Conservation (phyloP, 2,113 vertebrate genomes). For the Trichechus manatus region DNA sequence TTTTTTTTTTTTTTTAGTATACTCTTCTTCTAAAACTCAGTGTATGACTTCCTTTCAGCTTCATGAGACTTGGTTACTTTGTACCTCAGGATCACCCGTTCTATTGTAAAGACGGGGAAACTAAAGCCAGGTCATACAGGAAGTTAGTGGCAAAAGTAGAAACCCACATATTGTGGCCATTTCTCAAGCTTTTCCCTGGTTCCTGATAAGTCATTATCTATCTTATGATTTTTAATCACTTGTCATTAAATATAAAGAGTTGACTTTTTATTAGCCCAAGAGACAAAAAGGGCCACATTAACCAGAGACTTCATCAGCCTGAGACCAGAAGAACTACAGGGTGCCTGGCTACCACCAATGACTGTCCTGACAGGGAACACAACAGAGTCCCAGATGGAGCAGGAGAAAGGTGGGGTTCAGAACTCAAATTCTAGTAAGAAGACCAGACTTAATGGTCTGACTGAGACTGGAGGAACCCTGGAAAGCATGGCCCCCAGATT, state of each 20-base stretch:
- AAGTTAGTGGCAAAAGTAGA: not conserved
- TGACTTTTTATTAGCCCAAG: not conserved
- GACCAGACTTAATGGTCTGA: too few relatives aligned
- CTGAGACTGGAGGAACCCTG: too few relatives aligned
- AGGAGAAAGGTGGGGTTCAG: too few relatives aligned
- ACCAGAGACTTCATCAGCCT: too few relatives aligned
- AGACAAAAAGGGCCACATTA: too few relatives aligned
- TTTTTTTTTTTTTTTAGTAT: constrained; percentile 2
- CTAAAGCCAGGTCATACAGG: not conserved
- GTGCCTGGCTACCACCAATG: too few relatives aligned
- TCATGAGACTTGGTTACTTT: not conserved
- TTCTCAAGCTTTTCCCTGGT: not conserved
- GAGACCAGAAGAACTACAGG: too few relatives aligned
- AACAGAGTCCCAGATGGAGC: too few relatives aligned
- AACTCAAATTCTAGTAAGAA: too few relatives aligned
- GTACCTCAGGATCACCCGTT: not conserved
- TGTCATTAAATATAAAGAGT: constrained; percentile 59
- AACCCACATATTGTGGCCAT: not conserved
- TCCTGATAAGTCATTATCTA: not conserved
- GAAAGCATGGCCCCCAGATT: too few relatives aligned
- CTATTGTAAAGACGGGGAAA: not conserved
- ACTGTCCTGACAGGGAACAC: too few relatives aligned
- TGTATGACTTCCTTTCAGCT: not conserved
- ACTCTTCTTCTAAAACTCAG: constrained; percentile 15
- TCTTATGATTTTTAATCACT: not conserved